These are phyloP conservation scores for Threskiornis aethiopicus DNA, from an alignment of 2,797 vertebrate genomes.

Conservation along the genomic window DNA sequence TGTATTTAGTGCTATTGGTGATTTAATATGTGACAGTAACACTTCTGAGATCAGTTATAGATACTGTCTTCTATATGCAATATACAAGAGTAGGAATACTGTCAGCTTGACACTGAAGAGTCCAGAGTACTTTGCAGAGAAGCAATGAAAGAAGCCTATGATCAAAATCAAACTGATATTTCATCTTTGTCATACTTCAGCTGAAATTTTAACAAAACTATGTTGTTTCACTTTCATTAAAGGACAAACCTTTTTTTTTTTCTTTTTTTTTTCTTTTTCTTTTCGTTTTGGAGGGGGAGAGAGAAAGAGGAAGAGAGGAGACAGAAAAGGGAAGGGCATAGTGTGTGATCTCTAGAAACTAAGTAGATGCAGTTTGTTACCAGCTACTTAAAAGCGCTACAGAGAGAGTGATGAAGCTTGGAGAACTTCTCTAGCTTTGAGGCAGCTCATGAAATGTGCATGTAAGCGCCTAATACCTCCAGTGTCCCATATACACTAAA, in stretches of 20 bases:
- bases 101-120: not conserved
- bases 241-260: not conserved
- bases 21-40: not conserved
- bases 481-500: not conserved
- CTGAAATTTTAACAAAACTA: not conserved
- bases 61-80: not conserved
- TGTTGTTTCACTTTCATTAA: not conserved
- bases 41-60: not conserved
- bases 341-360: not conserved
- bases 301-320: not conserved
- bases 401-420: not conserved
- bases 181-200: not conserved
- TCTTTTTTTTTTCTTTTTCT: not conserved
- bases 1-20: not conserved
- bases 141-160: not conserved
- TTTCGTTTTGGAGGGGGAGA: not conserved
- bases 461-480: not conserved
- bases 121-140: not conserved
- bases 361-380: not conserved
- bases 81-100: not conserved
- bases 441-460: not conserved
- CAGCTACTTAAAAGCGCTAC: not conserved
- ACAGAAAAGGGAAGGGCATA: not conserved
- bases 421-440: not conserved
- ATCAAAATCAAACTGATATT: not conserved